Evolutionary conservation across 2,797 vertebrate species (phyloP), one percentile per base, ranked within the genome.

Genomic region (Columba guinea): DNA sequence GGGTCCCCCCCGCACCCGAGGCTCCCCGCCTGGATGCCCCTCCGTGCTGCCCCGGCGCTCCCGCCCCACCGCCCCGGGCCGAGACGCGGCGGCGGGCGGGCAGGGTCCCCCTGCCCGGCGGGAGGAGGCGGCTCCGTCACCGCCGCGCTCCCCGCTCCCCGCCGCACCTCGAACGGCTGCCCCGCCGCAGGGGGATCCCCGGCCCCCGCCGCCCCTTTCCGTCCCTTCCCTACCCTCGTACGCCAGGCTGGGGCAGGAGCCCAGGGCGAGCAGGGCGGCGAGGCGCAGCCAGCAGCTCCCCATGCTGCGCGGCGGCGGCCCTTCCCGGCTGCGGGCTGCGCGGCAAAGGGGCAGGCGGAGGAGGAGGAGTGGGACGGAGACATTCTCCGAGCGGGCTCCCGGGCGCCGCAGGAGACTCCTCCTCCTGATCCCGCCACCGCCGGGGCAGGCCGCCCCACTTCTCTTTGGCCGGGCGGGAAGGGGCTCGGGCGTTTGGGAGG

Each of bases 301-400:
- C 98, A 98, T 97, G 95, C 87, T 94, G 79, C 88, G 24, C 90
- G 14, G 65, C 90, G 14, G 65, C 78, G 83, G 26, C 75, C 48
- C 88, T 59, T 84, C 73, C 44, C 37, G 71, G 48, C 89, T n/a
- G 39, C 24, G 81, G 55, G 39, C 91, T 51, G 34, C 35, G 87
- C 69, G 89, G 60, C 78, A 32, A 53, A 77, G n/a, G 35, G 75
- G 73, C 60, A 79, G 75, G 49, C 70, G 68, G n/a, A 85, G 82
- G 51, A 64, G 89, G 69, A 56, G 56, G 27, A 80, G 41, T 27
- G 53, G 63, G 84, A 84, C 35, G 8, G 80, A 89, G 84, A 77
- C 93, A 88, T 96, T 88, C 90, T 52, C 71, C n/a, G 78, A 65
- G 51, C 22, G 30, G 77, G 37, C 49, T 77, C 44, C 26, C 64